A percentile compares a stretch with the other conserved stretches of the same genome.
These are phyloP conservation scores for Leptodirus hochenwartii DNA, from an alignment of 2,888 invertebrate genomes.

Conservation along the genomic window DNA sequence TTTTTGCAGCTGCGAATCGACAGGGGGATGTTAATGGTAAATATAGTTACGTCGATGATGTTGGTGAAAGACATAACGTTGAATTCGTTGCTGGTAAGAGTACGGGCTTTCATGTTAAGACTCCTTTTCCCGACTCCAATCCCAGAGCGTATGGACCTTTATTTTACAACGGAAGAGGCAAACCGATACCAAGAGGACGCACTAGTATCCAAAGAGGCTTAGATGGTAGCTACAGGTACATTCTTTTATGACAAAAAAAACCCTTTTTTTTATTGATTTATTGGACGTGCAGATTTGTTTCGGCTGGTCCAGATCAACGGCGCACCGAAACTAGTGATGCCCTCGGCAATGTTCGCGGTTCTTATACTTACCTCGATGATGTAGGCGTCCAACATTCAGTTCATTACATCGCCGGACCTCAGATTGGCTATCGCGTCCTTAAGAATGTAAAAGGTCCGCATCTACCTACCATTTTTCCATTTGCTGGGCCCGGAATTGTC, in stretches of 20 bases:
- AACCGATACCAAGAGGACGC: constrained; percentile 45
- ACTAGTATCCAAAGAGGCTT: constrained; percentile 53
- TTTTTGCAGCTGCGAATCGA: constrained; percentile 20
- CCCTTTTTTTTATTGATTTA: constrained; percentile 10
- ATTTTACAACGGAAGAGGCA: constrained; percentile 43
- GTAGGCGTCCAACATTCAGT: constrained; percentile 60
- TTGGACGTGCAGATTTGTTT: constrained; percentile 50
- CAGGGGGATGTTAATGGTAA: constrained; percentile 32
- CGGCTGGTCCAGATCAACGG: constrained; percentile 59
- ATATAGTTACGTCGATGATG: constrained; percentile 56
- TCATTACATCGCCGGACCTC: constrained; percentile 62
- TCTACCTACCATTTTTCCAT: constrained; percentile 38
- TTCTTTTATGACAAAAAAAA: background rate
- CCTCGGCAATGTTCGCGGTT: constrained; percentile 52
- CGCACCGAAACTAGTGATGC: constrained; percentile 55
- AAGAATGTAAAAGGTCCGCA: constrained; percentile 51
- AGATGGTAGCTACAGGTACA: constrained; percentile 51
- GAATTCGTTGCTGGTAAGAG: constrained; percentile 58
- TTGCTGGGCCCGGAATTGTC: constrained; percentile 32
- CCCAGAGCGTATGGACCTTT: constrained; percentile 41
- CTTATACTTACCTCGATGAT: constrained; percentile 61
- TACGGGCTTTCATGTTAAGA: constrained; percentile 58
- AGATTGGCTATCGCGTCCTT: constrained; percentile 56
- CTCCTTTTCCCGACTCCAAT: constrained; percentile 47
- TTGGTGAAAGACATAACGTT: constrained; percentile 57